phyloP scores from a whole-genome alignment of 1,140 invertebrate genomes.

The Zaprionus inermis region DNA sequence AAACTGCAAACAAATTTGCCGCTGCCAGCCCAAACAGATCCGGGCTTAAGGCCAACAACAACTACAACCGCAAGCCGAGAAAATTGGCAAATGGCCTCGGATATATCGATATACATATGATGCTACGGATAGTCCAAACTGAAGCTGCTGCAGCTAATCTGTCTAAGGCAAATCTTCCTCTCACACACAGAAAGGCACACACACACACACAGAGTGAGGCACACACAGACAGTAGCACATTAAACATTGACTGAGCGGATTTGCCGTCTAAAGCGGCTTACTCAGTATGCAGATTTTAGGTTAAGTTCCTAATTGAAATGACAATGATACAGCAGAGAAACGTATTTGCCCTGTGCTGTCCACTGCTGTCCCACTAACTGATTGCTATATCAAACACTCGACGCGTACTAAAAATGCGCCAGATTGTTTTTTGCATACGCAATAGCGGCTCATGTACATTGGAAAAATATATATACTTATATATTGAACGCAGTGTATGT shows the following conservation, averaged over 20 bases:
- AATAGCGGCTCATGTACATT: slow-evolving; percentile 5
- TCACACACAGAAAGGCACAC: slow-evolving; percentile 3
- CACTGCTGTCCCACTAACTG: slow-evolving; percentile 3
- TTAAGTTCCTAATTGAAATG: slow-evolving; percentile 4
- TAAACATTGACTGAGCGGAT: slow-evolving; percentile 34
- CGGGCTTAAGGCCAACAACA: slow-evolving; percentile 35
- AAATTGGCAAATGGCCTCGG: slow-evolving; percentile 40
- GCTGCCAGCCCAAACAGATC: slow-evolving; percentile 41
- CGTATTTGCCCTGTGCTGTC: slow-evolving; percentile 1
- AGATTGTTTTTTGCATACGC: slow-evolving; percentile 8
- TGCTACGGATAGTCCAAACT: not conserved
- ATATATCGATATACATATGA: slow-evolving; percentile 27
- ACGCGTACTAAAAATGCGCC: slow-evolving; percentile 13
- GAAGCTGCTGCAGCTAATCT: slow-evolving; percentile 26
- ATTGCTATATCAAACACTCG: slow-evolving; percentile 22
- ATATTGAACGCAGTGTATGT: no score
- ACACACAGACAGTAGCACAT: slow-evolving; percentile 6
- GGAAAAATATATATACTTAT: not conserved
- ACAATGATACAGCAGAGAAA: slow-evolving; percentile 1
- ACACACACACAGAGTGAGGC: not conserved
- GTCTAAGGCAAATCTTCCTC: slow-evolving; percentile 9
- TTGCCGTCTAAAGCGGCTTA: slow-evolving; percentile 3
- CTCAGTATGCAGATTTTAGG: not conserved
- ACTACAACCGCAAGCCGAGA: slow-evolving; percentile 10
- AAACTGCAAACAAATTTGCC: slow-evolving; percentile 79